Evolutionary conservation across 2,888 invertebrate species (phyloP), one percentile per base, ranked within the genome.

Genomic region (Marronus borbonicus): DNA sequence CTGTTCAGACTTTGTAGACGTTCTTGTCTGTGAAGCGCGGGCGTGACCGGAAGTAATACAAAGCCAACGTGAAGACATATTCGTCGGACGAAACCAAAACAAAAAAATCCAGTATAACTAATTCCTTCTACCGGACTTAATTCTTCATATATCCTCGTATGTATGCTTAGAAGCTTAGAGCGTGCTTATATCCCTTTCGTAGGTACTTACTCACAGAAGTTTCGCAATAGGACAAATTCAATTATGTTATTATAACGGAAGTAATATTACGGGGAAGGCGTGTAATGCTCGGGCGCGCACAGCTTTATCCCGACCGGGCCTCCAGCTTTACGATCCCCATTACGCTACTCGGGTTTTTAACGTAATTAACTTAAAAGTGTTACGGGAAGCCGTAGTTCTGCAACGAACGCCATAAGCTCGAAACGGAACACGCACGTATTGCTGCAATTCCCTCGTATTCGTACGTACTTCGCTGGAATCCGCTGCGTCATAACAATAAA

Each of bases 321-420:
- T 8, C 44, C 44, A 8, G 68, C 50, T 68, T 68, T 24, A 50
- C 50, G 50, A 50, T 50, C 28, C 68, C 50, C 68, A 44, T 60
- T 74, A 55, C 20, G 60, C 39, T 74, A 72, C 39, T 14, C 49
- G 20, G 24, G 39, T 74, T 74, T 74, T 74, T 74, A 74, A 60
- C 55, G 60, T 60, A 74, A 74, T 74, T 74, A 74, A 60, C 72
- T 74, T 74, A 58, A 74, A 55, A 74, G 72, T 44, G 50, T 7
- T 62, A 31, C 12, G 14, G 50, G 68, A 68, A 68, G 68, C 68
- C 68, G 36, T 50, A 68, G 50, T 50, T 68, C 17, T 50, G 68
- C 49, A 68, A 50, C 50, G 49, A 44, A 8, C 12, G 8, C 44
- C 52, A 17, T 52, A n/a, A 52, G 17, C 52, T 17, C 52, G 66